These are phyloP conservation scores for Apis florea DNA, from an alignment of 1,140 invertebrate species.

Conservation along the genomic window DNA sequence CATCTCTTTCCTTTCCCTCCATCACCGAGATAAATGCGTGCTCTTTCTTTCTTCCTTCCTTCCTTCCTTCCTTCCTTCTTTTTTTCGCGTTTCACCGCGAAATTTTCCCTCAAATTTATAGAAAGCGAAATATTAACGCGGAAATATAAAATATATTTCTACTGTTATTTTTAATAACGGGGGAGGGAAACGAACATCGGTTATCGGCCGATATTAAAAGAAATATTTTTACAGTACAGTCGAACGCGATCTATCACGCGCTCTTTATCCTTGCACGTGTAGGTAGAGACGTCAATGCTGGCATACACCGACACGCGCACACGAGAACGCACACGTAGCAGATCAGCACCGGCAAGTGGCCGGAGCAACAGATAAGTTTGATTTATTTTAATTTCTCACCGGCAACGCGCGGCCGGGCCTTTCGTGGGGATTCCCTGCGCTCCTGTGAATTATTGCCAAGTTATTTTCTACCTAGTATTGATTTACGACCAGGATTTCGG, in stretches of 20 bases:
- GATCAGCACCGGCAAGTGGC: conserved; percentile 69
- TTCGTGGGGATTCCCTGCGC: conserved; percentile 57
- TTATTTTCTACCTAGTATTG: conserved; percentile 75
- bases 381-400: conserved; percentile 77
- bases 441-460: conserved; percentile 69
- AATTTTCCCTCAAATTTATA: neutral
- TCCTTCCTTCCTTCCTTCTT: neutral
- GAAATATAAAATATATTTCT: neutral
- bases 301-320: neutral
- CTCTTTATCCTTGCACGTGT: conserved; percentile 50
- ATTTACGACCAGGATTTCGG: conserved; percentile 72
- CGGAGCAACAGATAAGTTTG: conserved; percentile 75
- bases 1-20: neutral
- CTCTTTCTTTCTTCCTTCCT: neutral
- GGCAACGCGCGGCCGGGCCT: conserved; percentile 52
- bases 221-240: conserved; percentile 58
- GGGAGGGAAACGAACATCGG: conserved; percentile 32
- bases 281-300: neutral
- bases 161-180: conserved; percentile 65
- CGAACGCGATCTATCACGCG: conserved; percentile 47
- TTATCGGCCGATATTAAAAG: conserved; percentile 55
- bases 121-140: too few species aligned
- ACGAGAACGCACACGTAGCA: conserved; percentile 45
- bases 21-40: neutral
- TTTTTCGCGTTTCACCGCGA: neutral